Evolutionary conservation across 2,113 vertebrate genomes (phyloP), one percentile per base, ranked within the genome.

Genomic region (Pogonocichla stellata): DNA sequence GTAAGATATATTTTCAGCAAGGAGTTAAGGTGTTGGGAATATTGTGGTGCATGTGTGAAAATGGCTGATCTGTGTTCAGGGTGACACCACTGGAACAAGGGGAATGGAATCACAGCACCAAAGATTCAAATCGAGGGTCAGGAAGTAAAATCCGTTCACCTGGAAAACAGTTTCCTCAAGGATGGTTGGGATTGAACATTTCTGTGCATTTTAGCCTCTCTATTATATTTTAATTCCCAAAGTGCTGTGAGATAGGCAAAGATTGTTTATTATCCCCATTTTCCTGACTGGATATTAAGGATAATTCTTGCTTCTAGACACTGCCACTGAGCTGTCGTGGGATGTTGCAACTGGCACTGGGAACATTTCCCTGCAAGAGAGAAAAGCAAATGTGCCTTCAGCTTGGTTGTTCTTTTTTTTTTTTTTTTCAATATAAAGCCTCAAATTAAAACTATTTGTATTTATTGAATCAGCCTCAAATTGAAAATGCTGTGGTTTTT

Each of bases 21-120:
- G 38, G 12, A 28, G 7, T 58, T 66, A 65, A 50, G 29, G 13
- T 66, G 20, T 14, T 53, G 26, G 42, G 6, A 42, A 18, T 40
- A 18, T 16, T 62, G 20, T 42, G 45, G 28, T 26, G 8, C 51
- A 7, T 0, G 0, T 47, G 33, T 86, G 71, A 45, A 66, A 70
- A 48, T 0, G 4, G 2, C 38, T 60, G 45, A 20, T 1, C 6
- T 0, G 5, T 54, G 19, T 28, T 67, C 31, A 31, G 50, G 31
- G 14, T 54, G 38, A 26, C 4, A 2, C 19, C 3, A 0, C 14
- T 17, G 29, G 18, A 57, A 22, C 26, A 31, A 50, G 20, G 9
- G 25, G 10, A 69, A 38, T n/a, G n/a, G 45, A 71, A 56, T 53
- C 47, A 12, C 14, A 67, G 38, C 8, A 53, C 14, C 2, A 3